Evolutionary conservation across 2,797 vertebrate genomes (phyloP), one percentile per base, ranked within the genome.

Genomic region (Serranus cabrilla): DNA sequence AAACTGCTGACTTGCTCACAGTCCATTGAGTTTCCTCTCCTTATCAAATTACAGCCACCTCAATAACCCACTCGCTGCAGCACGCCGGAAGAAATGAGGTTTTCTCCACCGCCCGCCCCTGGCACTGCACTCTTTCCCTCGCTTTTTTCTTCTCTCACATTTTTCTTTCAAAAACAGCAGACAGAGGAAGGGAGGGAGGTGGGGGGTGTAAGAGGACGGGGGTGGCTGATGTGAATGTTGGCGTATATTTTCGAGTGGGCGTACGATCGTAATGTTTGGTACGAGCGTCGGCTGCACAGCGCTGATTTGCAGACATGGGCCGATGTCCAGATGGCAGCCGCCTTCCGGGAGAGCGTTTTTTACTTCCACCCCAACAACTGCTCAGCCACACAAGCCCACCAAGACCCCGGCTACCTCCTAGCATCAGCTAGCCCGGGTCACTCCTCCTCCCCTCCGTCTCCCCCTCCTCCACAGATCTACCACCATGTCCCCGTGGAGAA

Each of bases 41-140:
- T 94, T 93, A 95, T 94, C 92, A 95, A 94, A 94, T 95, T 95
- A 95, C 92, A 95, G 93, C 91, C 93, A 94, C 93, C 94, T 94
- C 93, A 94, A 94, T 94, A 95, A 95, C 91, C 91, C 91, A 92
- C 89, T 90, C 90, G 89, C 93, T 91, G 91, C 93, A 91, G 88
- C 90, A 86, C 90, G 91, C 87, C 90, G 90, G 83, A 84, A 93
- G 90, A 93, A 94, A 94, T 93, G 88, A 92, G 92, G 90, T 95
- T 93, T 94, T 92, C 91, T 90, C 87, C 89, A 69, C 81, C 86
- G 67, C 89, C 85, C 85, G 87, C 91, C 90, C 82, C 91, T 81
- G 87, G 87, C 92, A 74, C 88, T 71, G 82, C 91, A 78, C 86
- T 85, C 81, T 70, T 67, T 89, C 76, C 74, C 76, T 81, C 58